These are phyloP conservation scores for Marmota monax DNA, from an alignment of 2,113 vertebrate genomes.

Conservation along the genomic window DNA sequence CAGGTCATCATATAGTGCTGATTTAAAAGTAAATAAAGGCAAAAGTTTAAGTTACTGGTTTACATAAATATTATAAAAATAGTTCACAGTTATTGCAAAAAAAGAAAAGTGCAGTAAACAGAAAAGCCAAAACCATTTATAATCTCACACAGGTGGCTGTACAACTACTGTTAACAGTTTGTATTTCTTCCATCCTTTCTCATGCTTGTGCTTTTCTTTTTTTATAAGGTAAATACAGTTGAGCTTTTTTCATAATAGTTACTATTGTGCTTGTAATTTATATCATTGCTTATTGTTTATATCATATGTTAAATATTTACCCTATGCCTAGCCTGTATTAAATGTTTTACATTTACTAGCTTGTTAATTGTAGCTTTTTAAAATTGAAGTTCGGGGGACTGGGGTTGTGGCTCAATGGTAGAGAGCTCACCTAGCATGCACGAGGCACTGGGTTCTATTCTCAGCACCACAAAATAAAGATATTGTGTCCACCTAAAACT, in stretches of 20 bases:
- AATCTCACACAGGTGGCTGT: background rate
- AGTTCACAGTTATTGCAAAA: background rate
- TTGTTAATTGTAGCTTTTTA: background rate
- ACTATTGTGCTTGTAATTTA: background rate
- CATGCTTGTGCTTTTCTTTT: background rate
- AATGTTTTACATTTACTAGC: background rate
- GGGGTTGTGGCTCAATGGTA: too few relatives aligned
- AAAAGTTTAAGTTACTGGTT: background rate
- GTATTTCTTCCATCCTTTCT: background rate
- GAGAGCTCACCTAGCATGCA: too few relatives aligned
- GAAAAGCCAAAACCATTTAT: background rate
- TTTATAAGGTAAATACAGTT: background rate
- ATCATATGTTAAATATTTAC: constrained; percentile 23
- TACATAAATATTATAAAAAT: constrained; percentile 15
- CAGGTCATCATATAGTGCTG: background rate
- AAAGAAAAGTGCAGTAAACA: background rate
- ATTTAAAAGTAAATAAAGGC: background rate
- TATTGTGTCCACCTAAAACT: too few relatives aligned
- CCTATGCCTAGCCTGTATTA: background rate
- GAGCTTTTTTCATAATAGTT: background rate
- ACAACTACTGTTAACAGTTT: background rate
- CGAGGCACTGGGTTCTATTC: too few relatives aligned
- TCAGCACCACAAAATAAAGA: too few relatives aligned
- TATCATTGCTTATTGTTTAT: background rate
- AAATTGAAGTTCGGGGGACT: background rate